phyloP scores from a whole-genome alignment of 2,888 invertebrate genomes.

The Deilephila porcellus region DNA sequence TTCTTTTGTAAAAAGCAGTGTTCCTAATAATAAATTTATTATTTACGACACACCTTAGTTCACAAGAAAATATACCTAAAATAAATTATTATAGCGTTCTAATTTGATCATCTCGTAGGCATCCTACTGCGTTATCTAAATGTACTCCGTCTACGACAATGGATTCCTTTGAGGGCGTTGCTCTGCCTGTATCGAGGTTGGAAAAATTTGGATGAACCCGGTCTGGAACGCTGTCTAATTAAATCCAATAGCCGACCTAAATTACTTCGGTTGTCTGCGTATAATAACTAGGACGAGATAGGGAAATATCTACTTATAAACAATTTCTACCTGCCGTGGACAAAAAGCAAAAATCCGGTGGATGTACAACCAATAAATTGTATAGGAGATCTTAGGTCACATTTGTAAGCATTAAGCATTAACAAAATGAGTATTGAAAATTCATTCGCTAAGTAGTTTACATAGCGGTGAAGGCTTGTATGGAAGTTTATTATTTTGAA shows the following conservation, averaged over 20 bases:
- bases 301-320: background rate
- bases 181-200: slow-evolving; percentile 15
- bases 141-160: background rate
- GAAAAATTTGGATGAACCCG: slow-evolving; percentile 22
- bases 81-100: background rate
- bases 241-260: slow-evolving; percentile 5
- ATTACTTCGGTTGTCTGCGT: background rate
- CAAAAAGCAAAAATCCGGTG: no score
- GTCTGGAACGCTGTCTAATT: slow-evolving; percentile 7
- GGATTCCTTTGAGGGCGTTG: slow-evolving; percentile 9
- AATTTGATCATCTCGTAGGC: slow-evolving; percentile 7
- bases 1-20: no score
- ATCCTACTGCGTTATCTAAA: slow-evolving; percentile 20
- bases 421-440: no score
- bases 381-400: no score
- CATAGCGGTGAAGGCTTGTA: no score
- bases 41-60: background rate
- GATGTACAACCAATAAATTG: no score
- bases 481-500: no score
- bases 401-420: no score
- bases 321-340: no score
- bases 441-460: no score
- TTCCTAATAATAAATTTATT: background rate
- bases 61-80: background rate
- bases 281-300: background rate